Evolutionary conservation across 2,797 vertebrate species (phyloP).

Genomic region (Leuciscus waleckii): DNA sequence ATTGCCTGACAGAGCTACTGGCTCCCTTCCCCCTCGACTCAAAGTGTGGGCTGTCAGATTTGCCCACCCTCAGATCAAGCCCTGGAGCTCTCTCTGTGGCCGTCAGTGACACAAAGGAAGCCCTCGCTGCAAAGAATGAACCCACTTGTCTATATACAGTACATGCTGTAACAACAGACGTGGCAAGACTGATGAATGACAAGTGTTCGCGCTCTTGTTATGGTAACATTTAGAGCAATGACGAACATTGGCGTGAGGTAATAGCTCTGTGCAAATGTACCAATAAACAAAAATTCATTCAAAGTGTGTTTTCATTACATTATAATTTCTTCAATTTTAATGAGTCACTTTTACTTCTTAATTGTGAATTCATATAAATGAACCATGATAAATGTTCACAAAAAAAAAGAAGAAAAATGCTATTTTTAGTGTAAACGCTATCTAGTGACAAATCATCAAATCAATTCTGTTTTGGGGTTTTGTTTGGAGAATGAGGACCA

Average conservation of each 20-base stretch:
- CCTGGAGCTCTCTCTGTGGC: slow-evolving; percentile 72
- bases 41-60: slow-evolving; percentile 83
- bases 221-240: slow-evolving; percentile 34
- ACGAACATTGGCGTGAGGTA: not conserved
- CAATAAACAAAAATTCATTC: not conserved
- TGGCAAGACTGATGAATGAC: slow-evolving; percentile 49
- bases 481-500: not conserved
- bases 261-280: not conserved
- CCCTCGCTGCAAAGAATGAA: slow-evolving; percentile 57
- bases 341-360: not conserved
- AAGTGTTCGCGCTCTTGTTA: slow-evolving; percentile 49
- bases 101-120: slow-evolving; percentile 56
- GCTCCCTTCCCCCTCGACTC: slow-evolving; percentile 62
- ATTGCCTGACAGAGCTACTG: slow-evolving; percentile 77
- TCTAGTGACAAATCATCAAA: not conserved
- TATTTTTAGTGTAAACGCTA: not conserved
- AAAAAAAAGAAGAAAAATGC: not conserved
- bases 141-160: slow-evolving; percentile 65
- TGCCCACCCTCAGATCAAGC: slow-evolving; percentile 81
- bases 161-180: slow-evolving; percentile 59
- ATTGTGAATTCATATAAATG: not conserved
- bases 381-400: not conserved
- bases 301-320: not conserved
- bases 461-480: not conserved
- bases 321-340: not conserved